A percentile compares a stretch with the other conserved stretches of the same genome.
Evolutionary conservation across 1,140 invertebrate genomes (phyloP).

Genomic region (Brachionus calyciflorus): DNA sequence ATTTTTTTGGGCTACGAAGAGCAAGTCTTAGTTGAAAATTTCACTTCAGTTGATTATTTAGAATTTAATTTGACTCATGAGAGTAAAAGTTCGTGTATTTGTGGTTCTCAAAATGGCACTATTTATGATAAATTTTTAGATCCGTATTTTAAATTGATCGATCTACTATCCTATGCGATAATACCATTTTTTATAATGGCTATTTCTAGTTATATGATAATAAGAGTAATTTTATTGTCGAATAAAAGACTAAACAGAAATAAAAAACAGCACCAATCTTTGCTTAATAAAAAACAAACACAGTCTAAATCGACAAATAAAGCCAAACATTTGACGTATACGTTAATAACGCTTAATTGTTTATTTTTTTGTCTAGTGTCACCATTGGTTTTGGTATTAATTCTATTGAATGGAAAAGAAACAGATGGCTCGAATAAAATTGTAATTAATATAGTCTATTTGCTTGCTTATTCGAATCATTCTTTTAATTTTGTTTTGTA

Average conservation of each 20-base stretch:
- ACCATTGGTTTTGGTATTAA: neutral
- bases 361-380: conserved; percentile 22
- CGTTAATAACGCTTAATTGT: conserved; percentile 33
- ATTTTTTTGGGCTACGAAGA: conserved; percentile 30
- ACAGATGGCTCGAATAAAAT: conserved; percentile 17
- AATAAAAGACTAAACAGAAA: conserved; percentile 30
- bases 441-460: conserved; percentile 32
- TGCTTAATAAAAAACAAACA: neutral
- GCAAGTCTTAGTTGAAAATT: neutral
- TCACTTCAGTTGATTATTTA: conserved; percentile 1
- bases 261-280: neutral
- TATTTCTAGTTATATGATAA: conserved; percentile 31
- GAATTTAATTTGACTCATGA: neutral
- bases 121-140: conserved; percentile 40
- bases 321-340: conserved; percentile 36
- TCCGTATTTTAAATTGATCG: conserved; percentile 17
- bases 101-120: neutral
- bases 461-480: conserved; percentile 47
- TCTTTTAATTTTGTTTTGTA: conserved; percentile 44
- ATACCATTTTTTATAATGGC: conserved; percentile 40
- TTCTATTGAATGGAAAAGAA: conserved; percentile 25
- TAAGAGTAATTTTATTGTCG: neutral
- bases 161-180: conserved; percentile 25
- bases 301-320: neutral
- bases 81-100: neutral